Percentiles rank a stretch among this genome's conserved stretches.
These are phyloP conservation scores for Malacoraja senta DNA, from an alignment of 2,797 vertebrate species.

Conservation along the genomic window DNA sequence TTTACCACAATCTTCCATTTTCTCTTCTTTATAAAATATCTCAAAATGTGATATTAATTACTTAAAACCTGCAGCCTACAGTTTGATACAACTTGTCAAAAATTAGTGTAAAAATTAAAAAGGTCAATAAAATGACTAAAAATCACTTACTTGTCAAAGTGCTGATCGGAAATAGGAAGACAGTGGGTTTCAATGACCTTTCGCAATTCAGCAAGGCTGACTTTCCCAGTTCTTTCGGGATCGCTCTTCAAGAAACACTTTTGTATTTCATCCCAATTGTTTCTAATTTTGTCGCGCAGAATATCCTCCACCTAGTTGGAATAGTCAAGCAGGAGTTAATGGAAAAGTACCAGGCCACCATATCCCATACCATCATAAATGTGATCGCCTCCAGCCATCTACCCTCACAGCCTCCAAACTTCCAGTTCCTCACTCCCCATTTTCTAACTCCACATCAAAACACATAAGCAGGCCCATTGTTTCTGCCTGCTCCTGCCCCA, in stretches of 20 bases:
- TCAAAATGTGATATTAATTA: too few relatives aligned
- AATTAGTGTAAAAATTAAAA: background rate
- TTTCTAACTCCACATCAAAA: too few relatives aligned
- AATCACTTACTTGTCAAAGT: constrained; percentile 52
- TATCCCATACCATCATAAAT: too few relatives aligned
- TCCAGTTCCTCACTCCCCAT: too few relatives aligned
- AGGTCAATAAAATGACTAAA: background rate
- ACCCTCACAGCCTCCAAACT: too few relatives aligned
- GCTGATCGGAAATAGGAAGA: constrained; percentile 48
- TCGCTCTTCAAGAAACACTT: constrained; percentile 49
- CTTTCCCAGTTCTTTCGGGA: constrained; percentile 41
- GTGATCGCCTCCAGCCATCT: too few relatives aligned
- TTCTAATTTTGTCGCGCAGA: constrained; percentile 46
- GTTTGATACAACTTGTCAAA: background rate
- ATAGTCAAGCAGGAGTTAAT: background rate
- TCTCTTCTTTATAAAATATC: too few relatives aligned
- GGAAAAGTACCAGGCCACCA: background rate
- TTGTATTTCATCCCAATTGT: constrained; percentile 47
- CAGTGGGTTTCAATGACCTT: constrained; percentile 48
- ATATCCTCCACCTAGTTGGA: constrained; percentile 49
- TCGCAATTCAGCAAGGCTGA: constrained; percentile 50
- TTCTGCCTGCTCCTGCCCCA: too few relatives aligned
- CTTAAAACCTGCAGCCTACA: too few relatives aligned
- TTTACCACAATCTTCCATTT: too few relatives aligned
- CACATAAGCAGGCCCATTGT: too few relatives aligned